phyloP scores from a whole-genome alignment of 2,888 invertebrate species.

The Polietes domitor region DNA sequence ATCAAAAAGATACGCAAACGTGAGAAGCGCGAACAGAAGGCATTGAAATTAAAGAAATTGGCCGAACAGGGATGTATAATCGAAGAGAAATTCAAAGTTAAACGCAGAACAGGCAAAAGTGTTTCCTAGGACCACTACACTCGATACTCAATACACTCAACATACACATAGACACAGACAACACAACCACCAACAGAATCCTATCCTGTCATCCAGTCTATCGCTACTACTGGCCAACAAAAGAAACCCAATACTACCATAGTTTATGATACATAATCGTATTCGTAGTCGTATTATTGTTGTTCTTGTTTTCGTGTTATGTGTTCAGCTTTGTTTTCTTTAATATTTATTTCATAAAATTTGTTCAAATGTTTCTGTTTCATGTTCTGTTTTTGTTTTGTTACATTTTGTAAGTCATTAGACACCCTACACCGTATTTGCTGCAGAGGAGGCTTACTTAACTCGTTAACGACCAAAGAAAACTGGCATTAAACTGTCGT shows the following conservation, averaged over 20 bases:
- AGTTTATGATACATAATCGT: not conserved
- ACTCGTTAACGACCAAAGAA: no score
- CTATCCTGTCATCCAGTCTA: not conserved
- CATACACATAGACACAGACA: not conserved
- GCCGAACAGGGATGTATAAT: slow-evolving; percentile 81
- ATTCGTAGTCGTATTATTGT: not conserved
- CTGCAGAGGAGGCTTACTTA: no score
- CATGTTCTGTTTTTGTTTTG: not conserved
- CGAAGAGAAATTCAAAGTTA: slow-evolving; percentile 77
- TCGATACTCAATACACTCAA: no score
- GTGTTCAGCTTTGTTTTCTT: not conserved
- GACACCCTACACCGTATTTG: no score
- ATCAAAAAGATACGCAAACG: slow-evolving; percentile 80
- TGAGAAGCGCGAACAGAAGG: slow-evolving; percentile 80
- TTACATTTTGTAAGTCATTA: not conserved
- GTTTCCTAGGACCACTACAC: slow-evolving; percentile 73
- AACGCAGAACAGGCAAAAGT: slow-evolving; percentile 77
- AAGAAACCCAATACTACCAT: not conserved
- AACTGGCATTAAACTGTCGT: no score
- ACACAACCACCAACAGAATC: not conserved
- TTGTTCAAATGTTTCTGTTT: not conserved
- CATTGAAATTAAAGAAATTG: slow-evolving; percentile 81
- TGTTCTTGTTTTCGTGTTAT: not conserved
- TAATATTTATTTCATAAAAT: not conserved
- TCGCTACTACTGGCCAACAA: not conserved